Conservation (phyloP, 2,113 vertebrate genomes). For the Ptyas mucosa region DNA sequence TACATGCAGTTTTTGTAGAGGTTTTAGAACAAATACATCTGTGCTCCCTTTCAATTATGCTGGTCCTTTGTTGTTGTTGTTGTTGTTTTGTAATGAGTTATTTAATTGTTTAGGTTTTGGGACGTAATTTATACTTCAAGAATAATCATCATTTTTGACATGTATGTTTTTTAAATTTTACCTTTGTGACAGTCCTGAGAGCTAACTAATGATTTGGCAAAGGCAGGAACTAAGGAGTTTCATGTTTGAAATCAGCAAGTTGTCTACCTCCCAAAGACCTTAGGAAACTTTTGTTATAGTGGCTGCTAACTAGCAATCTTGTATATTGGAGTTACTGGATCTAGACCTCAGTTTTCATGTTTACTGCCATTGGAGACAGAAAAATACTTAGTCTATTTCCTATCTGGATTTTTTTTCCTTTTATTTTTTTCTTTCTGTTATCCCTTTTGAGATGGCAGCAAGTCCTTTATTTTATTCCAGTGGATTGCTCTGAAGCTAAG, state of each 20-base stretch:
- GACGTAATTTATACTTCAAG: too few relatives aligned
- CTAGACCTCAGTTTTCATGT: background rate
- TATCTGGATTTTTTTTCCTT: background rate
- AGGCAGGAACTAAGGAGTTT: background rate
- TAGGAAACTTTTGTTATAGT: background rate
- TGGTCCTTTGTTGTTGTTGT: background rate
- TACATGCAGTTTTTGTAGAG: background rate
- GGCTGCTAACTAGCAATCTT: background rate
- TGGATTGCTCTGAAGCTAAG: background rate
- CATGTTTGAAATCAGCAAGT: background rate
- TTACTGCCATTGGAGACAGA: background rate
- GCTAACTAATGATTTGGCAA: background rate
- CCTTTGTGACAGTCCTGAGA: background rate
- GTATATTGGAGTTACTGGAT: background rate
- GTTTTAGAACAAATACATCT: background rate
- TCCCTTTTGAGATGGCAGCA: background rate
- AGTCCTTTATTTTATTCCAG: background rate
- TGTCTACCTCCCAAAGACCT: background rate
- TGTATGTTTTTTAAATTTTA: background rate
- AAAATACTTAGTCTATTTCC: background rate
- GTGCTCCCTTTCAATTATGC: background rate
- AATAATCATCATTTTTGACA: background rate
- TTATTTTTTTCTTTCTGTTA: background rate
- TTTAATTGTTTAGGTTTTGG: background rate
- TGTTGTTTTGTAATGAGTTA: background rate